Evolutionary conservation across 1,140 invertebrate genomes (phyloP).

Genomic region (Liolophura sinensis): DNA sequence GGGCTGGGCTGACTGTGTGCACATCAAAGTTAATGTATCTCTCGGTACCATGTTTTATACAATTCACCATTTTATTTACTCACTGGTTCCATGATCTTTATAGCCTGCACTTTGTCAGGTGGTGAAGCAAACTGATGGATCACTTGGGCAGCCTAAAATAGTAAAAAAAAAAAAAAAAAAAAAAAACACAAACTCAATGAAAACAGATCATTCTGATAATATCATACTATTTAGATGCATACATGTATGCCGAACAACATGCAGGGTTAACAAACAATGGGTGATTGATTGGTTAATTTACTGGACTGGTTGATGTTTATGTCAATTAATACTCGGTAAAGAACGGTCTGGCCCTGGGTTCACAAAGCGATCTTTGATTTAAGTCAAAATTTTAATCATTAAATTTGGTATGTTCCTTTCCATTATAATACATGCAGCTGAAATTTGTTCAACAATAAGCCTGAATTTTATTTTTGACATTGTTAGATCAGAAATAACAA

Average conservation of each 20-base stretch:
- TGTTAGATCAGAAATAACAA: too few species aligned
- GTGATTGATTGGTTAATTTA: background rate
- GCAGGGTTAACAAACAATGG: background rate
- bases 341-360: too few species aligned
- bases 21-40: background rate
- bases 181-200: background rate
- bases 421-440: too few species aligned
- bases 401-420: too few species aligned
- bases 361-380: too few species aligned
- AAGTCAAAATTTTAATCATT: too few species aligned
- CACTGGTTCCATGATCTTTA: constrained; percentile 52
- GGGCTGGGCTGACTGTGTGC: background rate
- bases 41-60: background rate
- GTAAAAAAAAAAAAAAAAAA: constrained; percentile 12
- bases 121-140: constrained; percentile 42
- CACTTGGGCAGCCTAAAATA: constrained; percentile 37
- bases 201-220: background rate
- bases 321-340: background rate
- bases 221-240: background rate
- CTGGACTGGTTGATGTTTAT: background rate
- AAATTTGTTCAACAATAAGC: too few species aligned
- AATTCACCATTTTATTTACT: constrained; percentile 20
- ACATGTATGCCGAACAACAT: background rate
- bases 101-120: constrained; percentile 46
- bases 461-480: too few species aligned